phyloP scores from a whole-genome alignment of 2,888 invertebrate genomes.

The Drosophila melanocephala region DNA sequence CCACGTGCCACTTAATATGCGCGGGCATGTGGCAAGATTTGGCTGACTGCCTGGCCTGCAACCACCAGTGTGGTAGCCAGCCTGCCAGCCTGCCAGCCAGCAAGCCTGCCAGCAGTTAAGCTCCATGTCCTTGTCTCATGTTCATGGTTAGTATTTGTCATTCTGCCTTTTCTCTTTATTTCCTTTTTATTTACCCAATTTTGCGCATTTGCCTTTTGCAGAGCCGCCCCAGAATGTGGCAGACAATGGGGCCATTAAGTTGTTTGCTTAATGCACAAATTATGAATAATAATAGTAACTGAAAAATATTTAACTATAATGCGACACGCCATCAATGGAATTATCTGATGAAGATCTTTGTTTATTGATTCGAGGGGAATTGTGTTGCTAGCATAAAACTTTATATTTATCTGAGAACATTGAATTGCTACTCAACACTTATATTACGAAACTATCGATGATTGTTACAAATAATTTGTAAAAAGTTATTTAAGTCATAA shows the following conservation, averaged over 20 bases:
- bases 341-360: slow-evolving; percentile 22
- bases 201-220: slow-evolving; percentile 60
- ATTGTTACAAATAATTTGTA: background rate
- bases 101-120: slow-evolving; percentile 20
- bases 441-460: background rate
- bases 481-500: background rate
- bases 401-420: background rate
- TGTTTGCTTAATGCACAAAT: slow-evolving; percentile 32
- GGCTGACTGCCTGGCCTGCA: slow-evolving; percentile 47
- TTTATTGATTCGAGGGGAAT: slow-evolving; percentile 22
- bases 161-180: slow-evolving; percentile 10
- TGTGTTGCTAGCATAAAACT: slow-evolving; percentile 3
- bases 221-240: slow-evolving; percentile 10
- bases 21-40: slow-evolving; percentile 74
- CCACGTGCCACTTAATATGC: slow-evolving; percentile 78
- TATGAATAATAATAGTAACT: slow-evolving; percentile 42
- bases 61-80: slow-evolving; percentile 16
- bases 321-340: slow-evolving; percentile 32
- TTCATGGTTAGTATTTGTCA: slow-evolving; percentile 42
- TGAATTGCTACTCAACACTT: background rate
- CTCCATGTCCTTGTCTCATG: slow-evolving; percentile 29
- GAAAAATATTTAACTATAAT: slow-evolving; percentile 17
- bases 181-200: slow-evolving; percentile 31
- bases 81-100: background rate
- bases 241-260: slow-evolving; percentile 39